Percentiles rank a stretch among this genome's conserved stretches.
Conservation (phyloP, 2,113 vertebrate genomes). For the Psettodes erumei region DNA sequence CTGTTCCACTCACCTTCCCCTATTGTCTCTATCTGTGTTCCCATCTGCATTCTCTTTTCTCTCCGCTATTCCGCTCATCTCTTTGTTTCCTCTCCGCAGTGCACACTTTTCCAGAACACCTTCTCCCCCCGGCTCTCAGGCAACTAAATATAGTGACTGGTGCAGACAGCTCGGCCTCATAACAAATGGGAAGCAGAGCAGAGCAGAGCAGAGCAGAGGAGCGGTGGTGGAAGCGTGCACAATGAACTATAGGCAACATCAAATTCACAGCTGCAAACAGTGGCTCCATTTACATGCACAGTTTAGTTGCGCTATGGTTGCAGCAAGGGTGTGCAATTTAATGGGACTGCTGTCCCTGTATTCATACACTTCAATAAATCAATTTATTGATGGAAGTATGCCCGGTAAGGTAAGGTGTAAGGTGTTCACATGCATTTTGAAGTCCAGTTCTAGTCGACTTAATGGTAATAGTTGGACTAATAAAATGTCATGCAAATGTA, state of each 20-base stretch:
- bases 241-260: conserved; percentile 12
- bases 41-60: conserved; percentile 46
- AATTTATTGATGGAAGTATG: too few relatives aligned
- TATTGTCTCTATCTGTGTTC: conserved; percentile 27
- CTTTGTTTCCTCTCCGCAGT: conserved; percentile 52
- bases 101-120: conserved; percentile 77
- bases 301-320: too few relatives aligned
- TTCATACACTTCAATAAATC: too few relatives aligned
- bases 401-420: too few relatives aligned
- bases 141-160: conserved; percentile 82
- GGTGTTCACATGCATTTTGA: too few relatives aligned
- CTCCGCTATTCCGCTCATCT: background rate
- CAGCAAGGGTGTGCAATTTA: too few relatives aligned
- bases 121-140: conserved; percentile 68
- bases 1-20: background rate
- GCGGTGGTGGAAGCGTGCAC: conserved; percentile 12
- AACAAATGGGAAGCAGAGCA: conserved; percentile 74
- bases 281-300: too few relatives aligned
- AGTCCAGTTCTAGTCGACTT: too few relatives aligned
- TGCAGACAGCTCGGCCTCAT: conserved; percentile 76
- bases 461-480: too few relatives aligned
- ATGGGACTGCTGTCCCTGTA: too few relatives aligned
- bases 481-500: too few relatives aligned
- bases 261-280: background rate
- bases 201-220: conserved; percentile 15